Evolutionary conservation across 2,113 vertebrate species (phyloP), one percentile per base, ranked within the genome.

Genomic region (Pelecanus crispus): DNA sequence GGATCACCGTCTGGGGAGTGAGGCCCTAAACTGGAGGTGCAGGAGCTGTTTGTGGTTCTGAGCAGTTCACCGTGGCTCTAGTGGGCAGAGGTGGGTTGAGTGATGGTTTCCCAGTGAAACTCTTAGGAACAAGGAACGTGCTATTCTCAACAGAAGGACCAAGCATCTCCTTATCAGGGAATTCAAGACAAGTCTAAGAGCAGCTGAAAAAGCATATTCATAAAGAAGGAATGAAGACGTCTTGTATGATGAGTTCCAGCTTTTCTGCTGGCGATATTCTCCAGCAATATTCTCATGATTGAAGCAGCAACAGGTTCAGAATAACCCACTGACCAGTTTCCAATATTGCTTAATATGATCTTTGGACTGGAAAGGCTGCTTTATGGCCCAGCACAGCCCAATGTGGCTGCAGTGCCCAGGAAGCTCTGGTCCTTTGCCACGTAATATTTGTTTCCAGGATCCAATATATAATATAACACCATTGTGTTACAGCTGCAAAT

Each of bases 31-130:
- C 6, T 0, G 4, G 36, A 86, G 12, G 24, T 59, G 44, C 61
- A 71, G 1, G 12, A 36, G 14, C 31, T 87, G 68, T 50, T 75
- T 3, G 0, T 55, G 47, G 28, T 50, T 31, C 22, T 25, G 28
- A 67, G 52, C 47, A 67, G 38, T n/a, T 67, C 66, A 40, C 17
- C 1, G 0, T 21, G 26, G 56, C 56, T 67, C 42, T 9, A 13
- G 20, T 18, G 25, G 42, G 40, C 59, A 87, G 45, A 56, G 53
- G 40, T 5, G 13, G 7, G 29, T 62, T 0, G 0, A 75, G 38
- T 25, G 42, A 71, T 29, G 22, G 53, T 31, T 84, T 74, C 34
- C 45, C 12, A 45, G 34, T 17, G n/a, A 84, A 81, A 50, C 25
- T 55, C 67, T 19, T 7, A 17, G 55, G n/a, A 81, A n/a, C 42